Conservation (phyloP, 2,797 vertebrate genomes). For the Merluccius polli region DNA sequence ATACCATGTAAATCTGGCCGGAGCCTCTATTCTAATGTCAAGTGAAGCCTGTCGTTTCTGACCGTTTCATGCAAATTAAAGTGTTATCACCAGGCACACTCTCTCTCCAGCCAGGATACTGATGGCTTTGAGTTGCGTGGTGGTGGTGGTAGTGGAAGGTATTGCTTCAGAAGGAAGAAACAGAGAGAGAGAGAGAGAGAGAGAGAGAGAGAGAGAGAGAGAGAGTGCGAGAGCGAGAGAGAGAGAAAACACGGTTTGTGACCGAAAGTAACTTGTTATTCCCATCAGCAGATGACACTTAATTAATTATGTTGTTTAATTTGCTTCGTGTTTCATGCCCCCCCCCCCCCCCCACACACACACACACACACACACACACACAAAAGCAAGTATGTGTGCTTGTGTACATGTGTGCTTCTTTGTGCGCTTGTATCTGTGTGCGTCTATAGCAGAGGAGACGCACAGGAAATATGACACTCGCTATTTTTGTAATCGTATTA, state of each 20-base stretch:
- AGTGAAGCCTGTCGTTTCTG: slow-evolving; percentile 54
- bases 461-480: slow-evolving; percentile 35
- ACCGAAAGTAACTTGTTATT: slow-evolving; percentile 69
- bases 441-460: slow-evolving; percentile 5
- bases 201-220: slow-evolving; percentile 7
- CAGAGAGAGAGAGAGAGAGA: slow-evolving; percentile 38
- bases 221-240: slow-evolving; percentile 11
- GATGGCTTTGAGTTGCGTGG: slow-evolving; percentile 59
- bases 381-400: background rate
- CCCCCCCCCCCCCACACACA: slow-evolving; percentile 27
- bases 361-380: background rate
- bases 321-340: slow-evolving; percentile 53
- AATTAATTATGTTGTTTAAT: slow-evolving; percentile 72
- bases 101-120: slow-evolving; percentile 54
- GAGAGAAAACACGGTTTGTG: slow-evolving; percentile 56
- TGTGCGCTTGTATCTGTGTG: background rate
- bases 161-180: slow-evolving; percentile 36
- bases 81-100: slow-evolving; percentile 61
- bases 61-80: slow-evolving; percentile 69
- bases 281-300: slow-evolving; percentile 42
- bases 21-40: slow-evolving; percentile 45
- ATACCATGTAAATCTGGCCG: slow-evolving; percentile 62
- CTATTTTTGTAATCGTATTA: slow-evolving; percentile 49
- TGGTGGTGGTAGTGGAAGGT: slow-evolving; percentile 49
- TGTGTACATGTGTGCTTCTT: background rate